A percentile compares a stretch with the other conserved stretches of the same genome.
phyloP scores from a whole-genome alignment of 1,140 invertebrate genomes.

The Drosophila lini region DNA sequence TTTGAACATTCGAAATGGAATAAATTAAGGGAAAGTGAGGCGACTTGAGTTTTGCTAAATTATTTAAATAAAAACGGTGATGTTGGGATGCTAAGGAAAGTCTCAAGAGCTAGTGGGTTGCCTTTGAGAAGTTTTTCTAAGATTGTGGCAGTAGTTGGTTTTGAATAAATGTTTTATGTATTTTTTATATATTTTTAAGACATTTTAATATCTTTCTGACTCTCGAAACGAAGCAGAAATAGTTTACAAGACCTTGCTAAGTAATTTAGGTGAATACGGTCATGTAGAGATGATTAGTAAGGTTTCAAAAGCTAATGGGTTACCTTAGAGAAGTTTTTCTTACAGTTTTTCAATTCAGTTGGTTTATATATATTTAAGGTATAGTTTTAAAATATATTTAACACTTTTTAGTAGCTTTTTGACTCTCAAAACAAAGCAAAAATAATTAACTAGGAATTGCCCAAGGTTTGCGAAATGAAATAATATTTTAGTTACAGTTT shows the following conservation, averaged over 20 bases:
- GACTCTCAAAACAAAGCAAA: background rate
- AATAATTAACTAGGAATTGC: too few relatives aligned
- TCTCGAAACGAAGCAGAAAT: too few relatives aligned
- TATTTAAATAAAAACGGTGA: background rate
- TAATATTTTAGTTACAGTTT: background rate
- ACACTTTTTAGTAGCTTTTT: background rate
- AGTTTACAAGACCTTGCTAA: background rate
- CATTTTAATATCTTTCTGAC: too few relatives aligned
- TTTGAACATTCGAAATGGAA: conserved; percentile 23
- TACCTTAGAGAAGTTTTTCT: background rate
- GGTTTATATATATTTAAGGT: background rate
- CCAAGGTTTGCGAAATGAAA: background rate
- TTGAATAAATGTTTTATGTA: too few relatives aligned
- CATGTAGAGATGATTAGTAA: background rate
- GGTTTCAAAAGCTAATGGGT: background rate
- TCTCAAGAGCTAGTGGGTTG: background rate
- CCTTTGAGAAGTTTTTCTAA: background rate
- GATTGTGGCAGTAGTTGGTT: too few relatives aligned
- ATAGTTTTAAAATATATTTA: background rate
- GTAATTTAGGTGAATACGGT: background rate
- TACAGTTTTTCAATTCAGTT: background rate
- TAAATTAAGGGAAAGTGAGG: conserved; percentile 17
- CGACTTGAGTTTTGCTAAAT: background rate
- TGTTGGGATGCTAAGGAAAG: background rate
- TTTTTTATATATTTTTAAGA: too few relatives aligned